phyloP scores from a whole-genome alignment of 64 coral and sea anemone species.

The Montipora cactus region DNA sequence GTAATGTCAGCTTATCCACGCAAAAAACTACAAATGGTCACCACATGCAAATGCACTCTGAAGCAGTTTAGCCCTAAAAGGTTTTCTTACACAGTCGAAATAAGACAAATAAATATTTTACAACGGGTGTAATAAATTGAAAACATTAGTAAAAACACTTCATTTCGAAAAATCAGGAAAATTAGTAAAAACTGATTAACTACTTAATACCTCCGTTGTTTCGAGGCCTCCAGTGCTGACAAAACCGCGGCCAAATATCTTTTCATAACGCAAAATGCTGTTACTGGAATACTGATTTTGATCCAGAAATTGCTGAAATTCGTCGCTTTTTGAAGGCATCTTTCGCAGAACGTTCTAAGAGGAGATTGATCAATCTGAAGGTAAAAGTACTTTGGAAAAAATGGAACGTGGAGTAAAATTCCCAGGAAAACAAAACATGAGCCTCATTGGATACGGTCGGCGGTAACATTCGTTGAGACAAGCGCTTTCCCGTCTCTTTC shows the following conservation, averaged over 20 bases:
- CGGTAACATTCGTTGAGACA: constrained; percentile 8
- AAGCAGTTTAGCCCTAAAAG: too few relatives aligned
- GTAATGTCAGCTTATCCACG: too few relatives aligned
- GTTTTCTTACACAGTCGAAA: too few relatives aligned
- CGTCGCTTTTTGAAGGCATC: constrained; percentile 27
- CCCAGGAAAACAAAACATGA: background rate
- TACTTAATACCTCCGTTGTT: constrained; percentile 85
- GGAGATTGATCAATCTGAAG: background rate
- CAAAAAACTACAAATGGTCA: too few relatives aligned
- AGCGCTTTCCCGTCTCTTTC: constrained; percentile 1
- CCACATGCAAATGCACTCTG: too few relatives aligned
- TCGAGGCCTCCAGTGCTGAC: constrained; percentile 96
- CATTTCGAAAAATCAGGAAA: background rate
- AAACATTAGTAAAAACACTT: background rate
- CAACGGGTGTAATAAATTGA: too few relatives aligned
- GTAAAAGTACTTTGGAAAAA: background rate
- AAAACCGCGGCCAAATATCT: constrained; percentile 94
- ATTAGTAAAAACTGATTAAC: background rate
- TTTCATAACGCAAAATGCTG: constrained; percentile 91
- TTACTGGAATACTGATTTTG: constrained; percentile 90
- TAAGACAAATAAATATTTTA: too few relatives aligned
- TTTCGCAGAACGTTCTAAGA: background rate
- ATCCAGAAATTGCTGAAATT: constrained; percentile 94
- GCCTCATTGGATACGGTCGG: background rate
- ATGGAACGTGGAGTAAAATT: background rate